A percentile compares a stretch with the other conserved stretches of the same genome.
Conservation (phyloP, 2,888 invertebrate species). For the Lasioglossum malachurum region DNA sequence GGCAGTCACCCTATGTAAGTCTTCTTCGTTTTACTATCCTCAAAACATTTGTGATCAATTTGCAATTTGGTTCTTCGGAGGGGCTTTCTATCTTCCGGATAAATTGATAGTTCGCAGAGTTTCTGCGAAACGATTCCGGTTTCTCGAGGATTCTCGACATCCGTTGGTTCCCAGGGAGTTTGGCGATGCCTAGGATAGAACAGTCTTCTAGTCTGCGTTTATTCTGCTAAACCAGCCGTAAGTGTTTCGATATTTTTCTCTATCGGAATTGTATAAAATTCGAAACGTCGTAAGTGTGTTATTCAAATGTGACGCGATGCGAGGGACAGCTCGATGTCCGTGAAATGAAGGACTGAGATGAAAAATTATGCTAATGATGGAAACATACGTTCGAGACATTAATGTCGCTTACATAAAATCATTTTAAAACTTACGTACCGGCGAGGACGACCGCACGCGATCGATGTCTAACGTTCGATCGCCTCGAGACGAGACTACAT, state of each 20-base stretch:
- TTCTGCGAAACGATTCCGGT: neutral
- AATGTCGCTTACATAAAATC: neutral
- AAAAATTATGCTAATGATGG: constrained; percentile 12
- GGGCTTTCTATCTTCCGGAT: neutral
- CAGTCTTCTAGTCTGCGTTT: neutral
- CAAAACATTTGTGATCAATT: neutral
- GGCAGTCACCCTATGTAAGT: neutral
- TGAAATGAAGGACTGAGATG: neutral
- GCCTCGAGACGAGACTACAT: neutral
- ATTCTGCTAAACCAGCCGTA: constrained; percentile 37
- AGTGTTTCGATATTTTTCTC: constrained; percentile 31
- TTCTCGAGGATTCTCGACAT: neutral
- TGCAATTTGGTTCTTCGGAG: neutral
- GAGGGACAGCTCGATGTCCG: neutral
- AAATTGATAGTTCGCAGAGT: neutral
- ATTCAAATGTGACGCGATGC: neutral
- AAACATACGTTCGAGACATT: neutral
- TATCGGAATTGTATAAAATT: neutral
- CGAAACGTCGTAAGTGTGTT: neutral
- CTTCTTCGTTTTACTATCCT: neutral
- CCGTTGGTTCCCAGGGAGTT: neutral
- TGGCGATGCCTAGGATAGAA: neutral
- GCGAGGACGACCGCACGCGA: neutral
- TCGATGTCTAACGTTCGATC: neutral
- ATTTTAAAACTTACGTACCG: neutral